phyloP scores from a whole-genome alignment of 2,888 invertebrate genomes.

The Drosophila acutilabella region DNA sequence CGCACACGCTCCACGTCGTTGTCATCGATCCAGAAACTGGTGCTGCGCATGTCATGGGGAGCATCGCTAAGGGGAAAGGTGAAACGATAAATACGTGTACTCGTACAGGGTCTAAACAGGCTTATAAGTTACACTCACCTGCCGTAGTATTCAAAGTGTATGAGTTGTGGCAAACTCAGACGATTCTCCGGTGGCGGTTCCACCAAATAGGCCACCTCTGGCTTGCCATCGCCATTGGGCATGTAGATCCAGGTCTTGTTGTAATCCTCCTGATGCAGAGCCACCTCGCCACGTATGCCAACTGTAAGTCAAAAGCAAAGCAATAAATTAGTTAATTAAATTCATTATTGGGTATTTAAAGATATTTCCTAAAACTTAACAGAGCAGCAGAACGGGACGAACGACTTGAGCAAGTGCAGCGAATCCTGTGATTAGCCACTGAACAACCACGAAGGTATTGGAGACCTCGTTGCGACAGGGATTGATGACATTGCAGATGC shows the following conservation, averaged over 20 bases:
- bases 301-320: constrained; percentile 50
- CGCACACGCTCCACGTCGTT: constrained; percentile 63
- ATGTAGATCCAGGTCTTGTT: constrained; percentile 85
- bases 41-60: constrained; percentile 57
- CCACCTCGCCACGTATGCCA: constrained; percentile 81
- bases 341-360: no score
- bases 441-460: constrained; percentile 75
- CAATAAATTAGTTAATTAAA: not conserved
- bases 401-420: constrained; percentile 77
- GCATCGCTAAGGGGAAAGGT: constrained; percentile 51
- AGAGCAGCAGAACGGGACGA: constrained; percentile 72
- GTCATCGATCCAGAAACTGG: constrained; percentile 73
- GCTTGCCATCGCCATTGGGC: constrained; percentile 84
- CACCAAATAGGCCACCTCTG: constrained; percentile 83
- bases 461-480: constrained; percentile 82
- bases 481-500: constrained; percentile 82
- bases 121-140: constrained; percentile 57
- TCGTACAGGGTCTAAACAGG: not conserved
- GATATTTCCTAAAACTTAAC: constrained; percentile 51
- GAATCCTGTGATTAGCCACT: constrained; percentile 80
- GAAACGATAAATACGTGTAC: no score
- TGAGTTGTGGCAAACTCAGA: constrained; percentile 68
- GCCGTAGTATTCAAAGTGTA: constrained; percentile 82
- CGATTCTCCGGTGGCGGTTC: constrained; percentile 81
- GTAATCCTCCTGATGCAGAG: constrained; percentile 83